A percentile compares a stretch with the other conserved stretches of the same genome.
These are phyloP conservation scores for Pseudolaguvia tuberculata DNA, from an alignment of 2,113 vertebrate genomes.

Conservation along the genomic window DNA sequence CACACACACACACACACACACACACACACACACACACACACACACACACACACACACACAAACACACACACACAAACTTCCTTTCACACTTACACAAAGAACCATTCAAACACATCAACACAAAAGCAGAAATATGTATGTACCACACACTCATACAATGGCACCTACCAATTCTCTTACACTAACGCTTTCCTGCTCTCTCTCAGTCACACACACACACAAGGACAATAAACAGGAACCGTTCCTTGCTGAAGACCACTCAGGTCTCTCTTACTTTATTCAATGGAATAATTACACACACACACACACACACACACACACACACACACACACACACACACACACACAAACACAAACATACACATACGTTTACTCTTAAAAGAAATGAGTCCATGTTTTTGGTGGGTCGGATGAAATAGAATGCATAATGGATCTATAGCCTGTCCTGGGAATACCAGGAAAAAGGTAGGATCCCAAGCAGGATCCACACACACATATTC, in stretches of 20 bases:
- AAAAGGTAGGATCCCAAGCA: not conserved
- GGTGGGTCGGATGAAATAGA: not conserved
- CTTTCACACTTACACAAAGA: not conserved
- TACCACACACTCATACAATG: not conserved
- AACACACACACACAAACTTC: too few species aligned
- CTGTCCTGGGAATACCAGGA: not conserved
- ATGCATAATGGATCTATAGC: not conserved
- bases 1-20: too few species aligned
- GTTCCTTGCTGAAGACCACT: constrained; percentile 20
- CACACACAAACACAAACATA: too few species aligned
- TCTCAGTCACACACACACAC: constrained; percentile 1
- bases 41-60: too few species aligned
- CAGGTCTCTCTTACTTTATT: not conserved
- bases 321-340: too few species aligned
- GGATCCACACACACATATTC: not conserved
- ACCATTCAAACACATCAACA: not conserved
- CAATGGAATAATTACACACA: too few species aligned
- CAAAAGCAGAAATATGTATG: not conserved
- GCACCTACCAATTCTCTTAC: not conserved
- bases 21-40: too few species aligned
- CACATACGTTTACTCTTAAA: not conserved
- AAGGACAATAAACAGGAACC: constrained; percentile 23
- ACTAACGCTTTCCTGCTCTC: not conserved
- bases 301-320: too few species aligned
- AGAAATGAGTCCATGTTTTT: not conserved